Evolutionary conservation across 2,113 vertebrate species (phyloP), one percentile per base, ranked within the genome.

Genomic region (Rhodinocichla rosea): DNA sequence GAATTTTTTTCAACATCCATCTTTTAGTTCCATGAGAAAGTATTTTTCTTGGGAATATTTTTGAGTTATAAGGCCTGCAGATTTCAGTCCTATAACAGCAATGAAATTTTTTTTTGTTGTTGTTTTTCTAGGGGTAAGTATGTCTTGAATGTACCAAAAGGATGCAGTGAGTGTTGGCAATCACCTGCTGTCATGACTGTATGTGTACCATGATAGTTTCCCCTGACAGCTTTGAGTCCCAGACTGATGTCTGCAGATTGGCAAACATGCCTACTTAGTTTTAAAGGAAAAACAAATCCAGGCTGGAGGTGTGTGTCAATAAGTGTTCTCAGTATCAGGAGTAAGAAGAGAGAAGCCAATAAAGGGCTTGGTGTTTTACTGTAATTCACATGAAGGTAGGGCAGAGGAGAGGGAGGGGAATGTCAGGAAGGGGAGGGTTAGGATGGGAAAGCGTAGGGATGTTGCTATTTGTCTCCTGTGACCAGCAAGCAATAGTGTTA

Each of bases 201-300:
- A 4, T 9, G 6, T 33, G 13, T 45, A 23, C 39, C 15, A 2
- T 28, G 7, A 24, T 33, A 49, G 9, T 42, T 63, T 67, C 79
- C 39, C 21, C 21, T 27, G 32, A 52, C 12, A 56, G 7, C 42
- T 91, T 55, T 33, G n/a, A 83, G 40, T 39, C 45, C 35, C 52
- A 35, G 37, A n/a, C 23, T 0, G 0, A 15, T 64, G 11, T 32
- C 81, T 82, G 44, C 57, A 57, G 32, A 57, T n/a, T 0, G 2
- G 37, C 42, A 67, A 71, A 37, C 14, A 3, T 6, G 1, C 7
- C 18, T 50, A 6, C 12, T n/a, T 33, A 23, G 4, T 52, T 74
- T 59, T 37, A 70, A 83, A 60, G 14, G 32, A 13, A 7, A 55
- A 68, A 37, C 24, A 42, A 39, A 27, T 44, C n/a, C 45, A 74